phyloP scores from a whole-genome alignment of 2,797 vertebrate species.

The Poecilia wingei region DNA sequence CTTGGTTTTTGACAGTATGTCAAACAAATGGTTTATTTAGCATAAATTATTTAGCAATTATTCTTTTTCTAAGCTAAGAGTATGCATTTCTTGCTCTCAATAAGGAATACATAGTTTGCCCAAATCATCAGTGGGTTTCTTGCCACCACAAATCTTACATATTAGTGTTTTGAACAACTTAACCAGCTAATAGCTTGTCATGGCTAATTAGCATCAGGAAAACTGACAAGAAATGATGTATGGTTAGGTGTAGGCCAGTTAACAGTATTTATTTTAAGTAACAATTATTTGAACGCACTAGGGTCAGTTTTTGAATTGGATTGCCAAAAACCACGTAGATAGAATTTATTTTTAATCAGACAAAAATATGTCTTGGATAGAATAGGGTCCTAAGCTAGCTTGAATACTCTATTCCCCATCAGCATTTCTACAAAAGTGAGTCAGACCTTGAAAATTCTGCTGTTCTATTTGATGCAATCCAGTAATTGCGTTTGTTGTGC shows the following conservation, averaged over 20 bases:
- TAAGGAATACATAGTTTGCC: not conserved
- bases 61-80: not conserved
- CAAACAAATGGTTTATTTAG: not conserved
- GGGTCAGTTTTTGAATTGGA: too few species aligned
- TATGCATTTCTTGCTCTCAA: not conserved
- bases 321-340: not conserved
- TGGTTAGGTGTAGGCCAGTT: not conserved
- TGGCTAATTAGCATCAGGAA: not conserved
- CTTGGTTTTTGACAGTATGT: not conserved
- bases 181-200: not conserved
- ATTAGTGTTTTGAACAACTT: not conserved
- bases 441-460: not conserved
- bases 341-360: not conserved
- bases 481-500: constrained; percentile 3
- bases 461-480: not conserved
- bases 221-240: not conserved
- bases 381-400: not conserved
- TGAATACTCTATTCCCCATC: not conserved
- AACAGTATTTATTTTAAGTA: not conserved
- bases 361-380: not conserved
- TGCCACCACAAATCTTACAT: not conserved
- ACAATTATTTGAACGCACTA: not conserved
- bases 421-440: not conserved
- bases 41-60: not conserved
- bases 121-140: not conserved